Conservation (phyloP, 2,797 vertebrate genomes). For the Pterois miles region DNA sequence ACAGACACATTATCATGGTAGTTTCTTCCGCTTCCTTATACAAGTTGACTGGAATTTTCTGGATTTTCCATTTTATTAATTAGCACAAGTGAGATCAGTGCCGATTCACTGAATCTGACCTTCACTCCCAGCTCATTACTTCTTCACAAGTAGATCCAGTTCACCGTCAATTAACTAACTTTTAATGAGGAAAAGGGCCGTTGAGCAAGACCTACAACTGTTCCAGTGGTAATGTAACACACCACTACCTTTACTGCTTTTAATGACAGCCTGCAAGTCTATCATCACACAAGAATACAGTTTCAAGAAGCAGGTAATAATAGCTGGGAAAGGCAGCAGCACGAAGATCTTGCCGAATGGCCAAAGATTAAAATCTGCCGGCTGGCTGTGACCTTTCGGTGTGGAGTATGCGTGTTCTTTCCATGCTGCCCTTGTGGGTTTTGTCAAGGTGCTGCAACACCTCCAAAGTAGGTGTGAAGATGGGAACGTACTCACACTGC, state of each 20-base stretch:
- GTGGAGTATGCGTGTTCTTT: not conserved
- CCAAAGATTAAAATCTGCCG: not conserved
- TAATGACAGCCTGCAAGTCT: slow-evolving; percentile 65
- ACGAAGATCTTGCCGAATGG: not conserved
- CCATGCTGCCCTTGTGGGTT: not conserved
- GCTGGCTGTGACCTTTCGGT: not conserved
- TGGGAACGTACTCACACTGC: not conserved
- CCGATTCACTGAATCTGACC: slow-evolving; percentile 74
- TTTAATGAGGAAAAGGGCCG: slow-evolving; percentile 81
- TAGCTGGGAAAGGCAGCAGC: slow-evolving; percentile 7
- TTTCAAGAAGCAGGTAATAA: slow-evolving; percentile 54
- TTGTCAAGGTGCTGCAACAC: not conserved
- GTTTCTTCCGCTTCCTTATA: slow-evolving; percentile 13
- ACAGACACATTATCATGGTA: not conserved
- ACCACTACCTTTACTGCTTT: slow-evolving; percentile 72
- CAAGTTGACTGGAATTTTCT: slow-evolving; percentile 17
- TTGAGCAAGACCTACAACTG: slow-evolving; percentile 83
- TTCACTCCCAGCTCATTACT: slow-evolving; percentile 79
- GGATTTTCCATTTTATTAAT: slow-evolving; percentile 62
- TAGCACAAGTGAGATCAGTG: slow-evolving; percentile 59
- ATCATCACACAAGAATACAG: slow-evolving; percentile 49
- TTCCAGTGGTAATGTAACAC: slow-evolving; percentile 73
- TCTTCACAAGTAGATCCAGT: slow-evolving; percentile 74
- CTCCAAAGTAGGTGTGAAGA: not conserved
- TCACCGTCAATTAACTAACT: slow-evolving; percentile 81